Conservation (phyloP, 2,797 vertebrate species). For the Paramormyrops hopkinsi region DNA sequence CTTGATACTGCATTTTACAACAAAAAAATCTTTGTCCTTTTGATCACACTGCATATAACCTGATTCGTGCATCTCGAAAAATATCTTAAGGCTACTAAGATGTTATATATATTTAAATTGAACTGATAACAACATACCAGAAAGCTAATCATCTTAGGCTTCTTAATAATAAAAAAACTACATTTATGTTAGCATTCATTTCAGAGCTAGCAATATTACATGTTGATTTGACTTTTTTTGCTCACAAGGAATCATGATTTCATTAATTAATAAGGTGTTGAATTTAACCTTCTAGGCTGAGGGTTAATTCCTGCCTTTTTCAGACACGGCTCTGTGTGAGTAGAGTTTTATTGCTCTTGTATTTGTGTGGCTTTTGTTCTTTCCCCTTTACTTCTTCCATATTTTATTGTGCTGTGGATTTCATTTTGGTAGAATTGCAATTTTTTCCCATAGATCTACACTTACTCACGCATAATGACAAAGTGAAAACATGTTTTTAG, state of each 20-base stretch:
- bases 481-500: neutral
- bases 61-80: neutral
- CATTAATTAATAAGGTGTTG: neutral
- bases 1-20: neutral
- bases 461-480: neutral
- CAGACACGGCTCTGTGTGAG: neutral
- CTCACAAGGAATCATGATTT: neutral
- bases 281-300: neutral
- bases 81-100: neutral
- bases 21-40: neutral
- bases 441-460: neutral
- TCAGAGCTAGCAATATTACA: neutral
- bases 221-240: neutral
- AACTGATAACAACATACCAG: neutral
- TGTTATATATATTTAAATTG: neutral
- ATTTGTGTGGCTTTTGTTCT: neutral
- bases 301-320: neutral
- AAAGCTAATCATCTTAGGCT: neutral
- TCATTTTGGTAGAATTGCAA: neutral
- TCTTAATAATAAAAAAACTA: neutral
- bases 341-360: neutral
- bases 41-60: neutral
- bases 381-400: neutral
- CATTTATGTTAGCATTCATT: neutral
- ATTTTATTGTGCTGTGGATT: neutral